Conservation (phyloP, 2,888 invertebrate species). For the Rosalia funebris region DNA sequence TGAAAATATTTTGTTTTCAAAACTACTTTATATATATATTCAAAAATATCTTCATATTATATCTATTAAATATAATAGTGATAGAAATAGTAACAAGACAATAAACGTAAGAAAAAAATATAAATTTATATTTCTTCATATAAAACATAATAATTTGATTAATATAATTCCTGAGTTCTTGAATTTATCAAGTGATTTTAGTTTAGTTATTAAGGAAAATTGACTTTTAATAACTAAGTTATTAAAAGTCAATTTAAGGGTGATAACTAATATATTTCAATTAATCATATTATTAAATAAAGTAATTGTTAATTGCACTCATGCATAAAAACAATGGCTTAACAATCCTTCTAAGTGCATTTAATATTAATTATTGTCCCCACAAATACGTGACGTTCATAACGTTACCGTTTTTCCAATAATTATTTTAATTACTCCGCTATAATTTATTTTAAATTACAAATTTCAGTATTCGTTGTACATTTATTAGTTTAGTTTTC, state of each 20-base stretch:
- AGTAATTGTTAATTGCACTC: slow-evolving; percentile 1
- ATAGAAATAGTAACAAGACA: not conserved
- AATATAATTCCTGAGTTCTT: too few species aligned
- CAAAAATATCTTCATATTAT: too few species aligned
- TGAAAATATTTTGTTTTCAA: too few species aligned
- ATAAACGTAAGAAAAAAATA: not conserved
- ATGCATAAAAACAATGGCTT: not conserved
- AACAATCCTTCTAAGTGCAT: slow-evolving; percentile 9
- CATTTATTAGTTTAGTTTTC: slow-evolving; percentile 11
- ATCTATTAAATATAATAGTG: too few species aligned
- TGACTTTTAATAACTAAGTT: too few species aligned
- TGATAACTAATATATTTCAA: not conserved
- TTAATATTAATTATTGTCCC: slow-evolving; percentile 1
- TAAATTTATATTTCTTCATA: too few species aligned
- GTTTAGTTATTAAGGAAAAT: too few species aligned
- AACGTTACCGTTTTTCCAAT: not conserved
- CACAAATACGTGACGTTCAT: slow-evolving; percentile 13
- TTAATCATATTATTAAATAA: slow-evolving; percentile 18
- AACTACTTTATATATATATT: too few species aligned
- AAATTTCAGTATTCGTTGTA: slow-evolving; percentile 5
- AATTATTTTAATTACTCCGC: slow-evolving; percentile 4
- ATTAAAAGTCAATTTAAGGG: too few species aligned
- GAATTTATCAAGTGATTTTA: too few species aligned
- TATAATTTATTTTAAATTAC: slow-evolving; percentile 7
- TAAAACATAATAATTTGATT: too few species aligned